Percentiles rank a stretch among this genome's conserved stretches.
Conservation (phyloP, 2,888 invertebrate species). For the Phengaris arion region DNA sequence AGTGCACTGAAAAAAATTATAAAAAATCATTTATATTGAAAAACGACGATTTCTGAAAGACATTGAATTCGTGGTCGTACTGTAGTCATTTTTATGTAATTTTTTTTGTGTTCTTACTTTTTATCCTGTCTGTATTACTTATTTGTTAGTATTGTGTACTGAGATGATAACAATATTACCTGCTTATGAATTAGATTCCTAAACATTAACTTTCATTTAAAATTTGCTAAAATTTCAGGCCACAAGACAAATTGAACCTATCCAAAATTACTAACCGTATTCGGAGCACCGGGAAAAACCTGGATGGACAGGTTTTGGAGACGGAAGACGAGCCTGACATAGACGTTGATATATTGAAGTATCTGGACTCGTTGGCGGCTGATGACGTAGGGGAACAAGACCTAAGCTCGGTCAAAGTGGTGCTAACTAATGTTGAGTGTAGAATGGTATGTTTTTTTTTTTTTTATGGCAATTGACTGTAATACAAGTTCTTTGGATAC, state of each 20-base stretch:
- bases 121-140: too few species aligned
- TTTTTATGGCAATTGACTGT: too few species aligned
- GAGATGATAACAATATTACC: too few species aligned
- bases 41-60: too few species aligned
- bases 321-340: conserved; percentile 54
- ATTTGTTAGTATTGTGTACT: too few species aligned
- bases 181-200: too few species aligned
- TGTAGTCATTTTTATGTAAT: too few species aligned
- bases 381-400: conserved; percentile 67
- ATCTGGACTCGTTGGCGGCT: conserved; percentile 63
- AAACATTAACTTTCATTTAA: not conserved
- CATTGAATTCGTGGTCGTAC: too few species aligned
- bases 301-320: conserved; percentile 74
- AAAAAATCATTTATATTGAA: too few species aligned
- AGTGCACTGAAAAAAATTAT: too few species aligned
- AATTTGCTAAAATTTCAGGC: conserved; percentile 44
- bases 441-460: conserved; percentile 54
- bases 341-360: conserved; percentile 64
- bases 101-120: too few species aligned
- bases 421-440: conserved; percentile 66
- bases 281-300: conserved; percentile 80
- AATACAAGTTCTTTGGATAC: too few species aligned
- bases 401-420: conserved; percentile 64
- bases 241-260: conserved; percentile 57
- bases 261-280: conserved; percentile 80